Percentiles rank a stretch among this genome's conserved stretches.
Evolutionary conservation across 2,113 vertebrate genomes (phyloP).

Genomic region (Elephas maximus): DNA sequence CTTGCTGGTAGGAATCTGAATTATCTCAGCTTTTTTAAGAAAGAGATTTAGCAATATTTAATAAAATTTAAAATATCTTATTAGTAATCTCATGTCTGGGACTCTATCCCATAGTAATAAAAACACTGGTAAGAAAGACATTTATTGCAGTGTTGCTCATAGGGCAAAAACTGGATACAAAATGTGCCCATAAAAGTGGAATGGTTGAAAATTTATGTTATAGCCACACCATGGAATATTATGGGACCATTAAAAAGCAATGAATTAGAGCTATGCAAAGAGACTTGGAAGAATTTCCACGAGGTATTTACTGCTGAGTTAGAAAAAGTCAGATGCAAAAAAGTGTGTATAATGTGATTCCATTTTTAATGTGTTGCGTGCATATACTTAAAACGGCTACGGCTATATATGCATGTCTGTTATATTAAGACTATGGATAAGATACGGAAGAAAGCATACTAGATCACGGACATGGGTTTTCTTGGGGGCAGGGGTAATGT

Average conservation of each 20-base stretch:
- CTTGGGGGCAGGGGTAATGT: background rate
- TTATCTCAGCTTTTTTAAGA: background rate
- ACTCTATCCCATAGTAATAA: background rate
- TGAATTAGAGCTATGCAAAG: background rate
- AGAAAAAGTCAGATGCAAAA: background rate
- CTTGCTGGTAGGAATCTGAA: background rate
- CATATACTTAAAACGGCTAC: background rate
- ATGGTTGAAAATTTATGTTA: background rate
- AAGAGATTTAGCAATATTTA: background rate
- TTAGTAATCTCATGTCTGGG: conserved; percentile 4
- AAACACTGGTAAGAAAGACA: conserved; percentile 31
- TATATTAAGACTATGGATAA: background rate
- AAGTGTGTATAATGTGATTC: background rate
- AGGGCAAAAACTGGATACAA: conserved; percentile 9
- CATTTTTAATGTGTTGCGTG: background rate
- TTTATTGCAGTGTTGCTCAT: background rate
- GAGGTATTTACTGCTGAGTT: background rate
- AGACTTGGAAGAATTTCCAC: background rate
- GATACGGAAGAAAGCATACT: background rate
- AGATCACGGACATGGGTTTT: background rate
- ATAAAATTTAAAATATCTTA: conserved; percentile 51
- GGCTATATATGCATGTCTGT: too few relatives aligned
- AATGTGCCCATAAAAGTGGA: background rate
- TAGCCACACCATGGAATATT: background rate
- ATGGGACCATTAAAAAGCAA: background rate